Evolutionary conservation across 2,113 vertebrate species (phyloP), one percentile per base, ranked within the genome.

Genomic region (Colistium nudipinnis): DNA sequence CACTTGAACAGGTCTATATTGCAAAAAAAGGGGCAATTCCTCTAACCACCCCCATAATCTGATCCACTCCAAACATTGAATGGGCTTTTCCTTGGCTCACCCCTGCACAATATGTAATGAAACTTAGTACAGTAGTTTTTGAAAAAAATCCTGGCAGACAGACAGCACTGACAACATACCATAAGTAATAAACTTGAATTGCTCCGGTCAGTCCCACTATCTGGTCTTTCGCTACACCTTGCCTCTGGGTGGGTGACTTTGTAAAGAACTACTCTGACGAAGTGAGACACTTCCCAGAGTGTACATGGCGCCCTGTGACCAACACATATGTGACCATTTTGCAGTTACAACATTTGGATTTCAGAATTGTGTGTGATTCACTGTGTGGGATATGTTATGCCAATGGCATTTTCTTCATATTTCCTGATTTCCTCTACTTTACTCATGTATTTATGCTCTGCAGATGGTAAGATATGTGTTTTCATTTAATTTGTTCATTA

Each of bases 381-480:
- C 19, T 17, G 9, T 10, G 3, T 38, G 14, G 38, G 22, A 47
- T 28, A 9, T 44, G 22, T n/a, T 33, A 6, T 30, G 41, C 39
- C 8, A 6, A 82, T 82, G 79, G 64, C 60, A 0, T 45, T 57
- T 35, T 65, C 43, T 56, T 62, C 17, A 30, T 10, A 22, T 30
- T 20, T 61, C 6, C 10, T 74, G 39, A 38, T 82, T 22, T 3
- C 56, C 2, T 48, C 4, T 12, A 22, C 49, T 43, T 22, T 82
- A 10, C 22, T 70, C 2, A 14, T 73, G 47, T 28, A 20, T 30
- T 12, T 39, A 5, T 76, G 45, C 62, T 53, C 60, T 27, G 24
- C 60, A 8, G 6, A 61, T 17, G 80, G 80, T 82, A 74, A 82
- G 66, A 45, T 4, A 28, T 4, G 14, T 20, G 1, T 13, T 38